Evolutionary conservation across 1,140 invertebrate genomes (phyloP), one percentile per base, ranked within the genome.

Genomic region (Whitmania pigra): DNA sequence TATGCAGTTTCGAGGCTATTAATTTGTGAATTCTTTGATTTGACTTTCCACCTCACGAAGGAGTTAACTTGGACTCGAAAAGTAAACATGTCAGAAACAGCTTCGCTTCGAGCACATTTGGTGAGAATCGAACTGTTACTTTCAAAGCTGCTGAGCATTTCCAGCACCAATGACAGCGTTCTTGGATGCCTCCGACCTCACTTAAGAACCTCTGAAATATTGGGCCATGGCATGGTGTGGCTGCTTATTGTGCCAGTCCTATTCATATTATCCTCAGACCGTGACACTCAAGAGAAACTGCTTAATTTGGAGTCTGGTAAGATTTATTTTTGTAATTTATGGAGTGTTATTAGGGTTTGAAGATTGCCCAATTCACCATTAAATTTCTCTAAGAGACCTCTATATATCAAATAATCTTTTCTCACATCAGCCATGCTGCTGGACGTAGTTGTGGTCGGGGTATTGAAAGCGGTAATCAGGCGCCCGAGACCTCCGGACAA

Each of bases 181-280:
- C 72, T 77, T 27, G 78, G 77, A 5, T 63, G 72, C 53, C 55
- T 80, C 36, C 74, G 80, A 68, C 78, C 81, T 75, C 79, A 82
- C 63, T 80, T 83, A 79, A 83, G 81, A 73, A 53, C 77, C 11
- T 70, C 83, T n/a, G 80, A 93, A 89, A 86, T 90, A 77, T 90
- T 90, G 5, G 93, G 92, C 77, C 90, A 94, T 85, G 92, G 92
- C n/a, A 86, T 93, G 72, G 85, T 88, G 9, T 95, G 92, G 92
- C 79, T 94, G 25, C 82, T 85, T 9, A 84, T 85, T 7, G 88
- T 87, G 85, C 80, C 91, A 7, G 86, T 86, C 2, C 87, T 88
- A 63, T 88, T 91, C 71, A 90, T 89, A 86, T 79, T 90, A 69
- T 82, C 88, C 20, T 86, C 87, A 75, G 86, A 83, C 76, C 83